These are phyloP conservation scores for Nomada ferruginata DNA, from an alignment of 2,888 invertebrate species.

Conservation along the genomic window DNA sequence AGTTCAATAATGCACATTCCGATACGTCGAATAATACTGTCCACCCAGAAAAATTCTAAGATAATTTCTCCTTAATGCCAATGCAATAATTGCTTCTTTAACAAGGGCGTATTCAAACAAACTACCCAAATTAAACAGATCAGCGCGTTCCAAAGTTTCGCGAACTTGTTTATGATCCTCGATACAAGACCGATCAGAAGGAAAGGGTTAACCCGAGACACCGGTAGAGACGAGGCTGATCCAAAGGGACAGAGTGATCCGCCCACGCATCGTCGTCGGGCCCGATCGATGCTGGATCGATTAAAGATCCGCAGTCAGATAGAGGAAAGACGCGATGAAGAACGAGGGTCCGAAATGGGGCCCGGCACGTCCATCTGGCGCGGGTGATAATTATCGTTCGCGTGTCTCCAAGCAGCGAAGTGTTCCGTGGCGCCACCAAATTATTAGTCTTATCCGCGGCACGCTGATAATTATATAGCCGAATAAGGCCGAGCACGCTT, in stretches of 20 bases:
- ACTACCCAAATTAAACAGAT: no score
- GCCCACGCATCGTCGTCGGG: conserved; percentile 43
- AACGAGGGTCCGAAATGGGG: conserved; percentile 53
- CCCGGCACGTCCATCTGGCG: conserved; percentile 62
- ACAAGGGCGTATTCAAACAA: no score
- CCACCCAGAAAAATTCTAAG: no score
- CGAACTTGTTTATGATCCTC: no score
- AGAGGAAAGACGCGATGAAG: conserved; percentile 55
- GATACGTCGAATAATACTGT: no score
- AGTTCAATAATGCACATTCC: no score
- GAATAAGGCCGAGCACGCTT: conserved; percentile 37
- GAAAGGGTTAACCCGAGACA: conserved; percentile 11
- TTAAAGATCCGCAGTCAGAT: conserved; percentile 66
- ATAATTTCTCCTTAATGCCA: no score
- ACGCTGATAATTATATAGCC: conserved; percentile 82
- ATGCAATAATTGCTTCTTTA: no score
- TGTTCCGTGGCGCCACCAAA: conserved; percentile 83
- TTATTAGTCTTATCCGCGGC: conserved; percentile 82
- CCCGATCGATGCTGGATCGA: conserved; percentile 51
- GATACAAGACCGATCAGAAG: not conserved
- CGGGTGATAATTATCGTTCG: conserved; percentile 81
- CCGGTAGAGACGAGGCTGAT: conserved; percentile 9
- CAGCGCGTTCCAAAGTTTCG: not conserved
- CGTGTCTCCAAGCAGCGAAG: conserved; percentile 82
- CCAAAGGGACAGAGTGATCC: conserved; percentile 35